Conservation (phyloP, 2,888 invertebrate genomes). For the Phortica magna region DNA sequence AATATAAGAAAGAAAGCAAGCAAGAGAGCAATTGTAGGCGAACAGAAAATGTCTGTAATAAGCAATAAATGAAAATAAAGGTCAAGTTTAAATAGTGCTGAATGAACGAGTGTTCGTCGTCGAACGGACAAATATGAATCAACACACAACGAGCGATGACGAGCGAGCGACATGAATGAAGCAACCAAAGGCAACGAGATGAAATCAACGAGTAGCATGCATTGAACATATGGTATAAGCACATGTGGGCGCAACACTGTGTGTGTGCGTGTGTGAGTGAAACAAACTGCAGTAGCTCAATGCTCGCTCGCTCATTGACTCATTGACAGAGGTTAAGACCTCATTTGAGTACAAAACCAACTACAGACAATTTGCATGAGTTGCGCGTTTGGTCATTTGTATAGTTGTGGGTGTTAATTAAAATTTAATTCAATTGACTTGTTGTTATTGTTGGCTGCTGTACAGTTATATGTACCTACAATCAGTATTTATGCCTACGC, state of each 20-base stretch:
- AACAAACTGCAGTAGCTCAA: slow-evolving; percentile 39
- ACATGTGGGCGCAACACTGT: slow-evolving; percentile 11
- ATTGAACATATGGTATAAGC: slow-evolving; percentile 13
- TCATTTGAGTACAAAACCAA: background rate
- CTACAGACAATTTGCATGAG: background rate
- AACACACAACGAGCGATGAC: slow-evolving; percentile 26
- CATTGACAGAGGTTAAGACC: slow-evolving; percentile 46
- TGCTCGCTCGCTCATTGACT: background rate
- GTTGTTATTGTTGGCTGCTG: background rate
- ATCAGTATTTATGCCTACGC: slow-evolving; percentile 7
- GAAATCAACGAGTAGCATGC: background rate
- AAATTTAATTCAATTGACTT: slow-evolving; percentile 62
- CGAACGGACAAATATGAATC: too few species aligned
- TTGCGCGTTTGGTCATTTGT: slow-evolving; percentile 13
- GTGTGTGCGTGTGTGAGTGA: slow-evolving; percentile 37
- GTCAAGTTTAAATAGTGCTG: slow-evolving; percentile 58
- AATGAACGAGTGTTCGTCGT: slow-evolving; percentile 42
- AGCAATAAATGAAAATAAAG: slow-evolving; percentile 65
- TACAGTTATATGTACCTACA: background rate
- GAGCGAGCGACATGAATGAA: slow-evolving; percentile 45
- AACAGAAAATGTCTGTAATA: background rate
- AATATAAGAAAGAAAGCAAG: background rate
- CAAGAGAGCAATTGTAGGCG: background rate
- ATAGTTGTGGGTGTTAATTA: slow-evolving; percentile 62
- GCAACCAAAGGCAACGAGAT: slow-evolving; percentile 29